Evolutionary conservation across 2,888 invertebrate genomes (phyloP).

Genomic region (Anodontia alba): DNA sequence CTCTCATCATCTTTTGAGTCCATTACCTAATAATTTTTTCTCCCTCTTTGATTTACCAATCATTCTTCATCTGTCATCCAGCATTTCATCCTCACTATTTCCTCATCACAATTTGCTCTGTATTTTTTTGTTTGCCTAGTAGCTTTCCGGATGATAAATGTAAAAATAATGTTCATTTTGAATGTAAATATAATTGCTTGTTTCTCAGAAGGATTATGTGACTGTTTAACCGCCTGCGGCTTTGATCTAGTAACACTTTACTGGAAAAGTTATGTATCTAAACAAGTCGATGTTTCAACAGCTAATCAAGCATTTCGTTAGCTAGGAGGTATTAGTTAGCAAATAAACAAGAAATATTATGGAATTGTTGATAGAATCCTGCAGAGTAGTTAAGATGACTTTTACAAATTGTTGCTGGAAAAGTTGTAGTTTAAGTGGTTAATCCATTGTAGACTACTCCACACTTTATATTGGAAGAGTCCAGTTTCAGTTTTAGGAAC

Average conservation of each 20-base stretch:
- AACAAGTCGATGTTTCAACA: slow-evolving; percentile 18
- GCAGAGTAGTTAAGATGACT: neutral
- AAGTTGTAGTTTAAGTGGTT: no score
- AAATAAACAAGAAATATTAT: slow-evolving; percentile 13
- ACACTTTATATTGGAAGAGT: no score
- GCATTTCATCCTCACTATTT: neutral
- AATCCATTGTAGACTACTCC: no score
- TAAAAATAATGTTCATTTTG: slow-evolving; percentile 31
- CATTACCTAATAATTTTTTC: neutral
- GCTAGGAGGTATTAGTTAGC: slow-evolving; percentile 6
- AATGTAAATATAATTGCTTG: slow-evolving; percentile 27
- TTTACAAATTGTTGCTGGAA: neutral
- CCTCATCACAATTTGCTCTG: neutral
- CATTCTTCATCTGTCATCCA: neutral
- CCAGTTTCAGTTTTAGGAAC: no score
- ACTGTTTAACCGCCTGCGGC: neutral
- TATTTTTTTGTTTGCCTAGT: slow-evolving; percentile 8
- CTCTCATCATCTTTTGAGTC: no score
- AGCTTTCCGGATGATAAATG: slow-evolving; percentile 29
- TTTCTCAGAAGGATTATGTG: slow-evolving; percentile 16
- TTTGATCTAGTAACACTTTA: slow-evolving; percentile 22
- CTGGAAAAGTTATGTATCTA: slow-evolving; percentile 29
- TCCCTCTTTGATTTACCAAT: neutral
- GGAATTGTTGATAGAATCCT: neutral
- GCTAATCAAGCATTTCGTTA: slow-evolving; percentile 13